Base-by-base conservation (phyloP, 2,888 invertebrate genomes). In the Eugnorisma glareosa region DNA sequence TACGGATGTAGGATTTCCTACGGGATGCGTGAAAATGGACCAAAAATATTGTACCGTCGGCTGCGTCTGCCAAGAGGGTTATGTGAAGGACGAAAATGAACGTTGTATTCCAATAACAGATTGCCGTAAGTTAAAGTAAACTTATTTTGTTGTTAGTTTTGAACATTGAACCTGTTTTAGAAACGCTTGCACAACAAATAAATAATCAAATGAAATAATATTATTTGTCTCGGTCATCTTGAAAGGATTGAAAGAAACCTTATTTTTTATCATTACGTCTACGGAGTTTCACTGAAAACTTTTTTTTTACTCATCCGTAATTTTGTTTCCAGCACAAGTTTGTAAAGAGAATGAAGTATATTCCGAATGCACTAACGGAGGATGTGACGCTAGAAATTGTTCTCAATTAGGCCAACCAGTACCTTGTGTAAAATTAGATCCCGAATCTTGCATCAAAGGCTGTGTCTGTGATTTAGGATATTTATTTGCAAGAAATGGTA, bases 361-460 rank as follows among this genome's bases (percentile, higher is more conserved):
- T 68, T 89, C 89, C 0, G 75, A 88, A 3, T 93, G 93, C 67
- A 89, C 82, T 7, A 90, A 93, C 40, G 89, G 90, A 18, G 91
- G 90, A n/a, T 93, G 93, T 82, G 67, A 82, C 37, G 73, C 88
- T 0, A 88, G 86, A 77, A 91, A 90, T 63, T 93, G 93, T 81
- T 88, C 90, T 1, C 90, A 93, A 79, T 71, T 89, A 35, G 92
- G 90, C 1, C 73, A 84, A 48, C 84, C 85, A 5, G 79, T 92
- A 15, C 87, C 90, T 7, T 93, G 93, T 70, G 45, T 87, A 2
- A 89, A 86, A 72, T 67, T 90, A 0, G 69, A 88, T 35, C 84
- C 89, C 1, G 80, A 86, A 21, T 45, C n/a, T 45, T 93, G 93
- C 48, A 88, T 85, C 15, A 87, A 89, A 51, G 93, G 93, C 5